Percentiles rank a stretch among this genome's conserved stretches.
These are phyloP conservation scores for Heliothis virescens DNA, from an alignment of 1,140 invertebrate species.

Conservation along the genomic window DNA sequence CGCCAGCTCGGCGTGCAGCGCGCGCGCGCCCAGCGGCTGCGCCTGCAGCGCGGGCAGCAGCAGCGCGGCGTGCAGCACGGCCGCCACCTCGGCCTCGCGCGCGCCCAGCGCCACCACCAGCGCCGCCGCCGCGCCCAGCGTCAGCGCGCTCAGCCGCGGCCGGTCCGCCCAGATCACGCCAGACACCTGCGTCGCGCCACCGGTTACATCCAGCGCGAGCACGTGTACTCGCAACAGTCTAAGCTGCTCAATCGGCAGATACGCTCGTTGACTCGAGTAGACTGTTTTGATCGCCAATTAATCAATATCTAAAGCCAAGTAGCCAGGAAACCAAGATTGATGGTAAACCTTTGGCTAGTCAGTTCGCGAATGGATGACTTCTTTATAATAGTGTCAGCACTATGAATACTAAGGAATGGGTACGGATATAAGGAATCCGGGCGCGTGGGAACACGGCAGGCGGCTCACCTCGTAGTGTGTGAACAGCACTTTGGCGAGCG, in stretches of 20 bases:
- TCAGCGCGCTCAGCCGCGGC: slow-evolving; percentile 69
- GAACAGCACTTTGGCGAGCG: slow-evolving; percentile 96
- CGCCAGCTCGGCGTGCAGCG: slow-evolving; percentile 66
- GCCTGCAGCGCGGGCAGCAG: slow-evolving; percentile 71
- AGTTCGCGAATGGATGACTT: too few species aligned
- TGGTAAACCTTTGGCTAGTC: too few species aligned
- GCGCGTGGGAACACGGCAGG: too few species aligned
- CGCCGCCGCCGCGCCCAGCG: slow-evolving; percentile 66
- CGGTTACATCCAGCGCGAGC: not conserved
- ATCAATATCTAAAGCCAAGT: too few species aligned
- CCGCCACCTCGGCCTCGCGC: slow-evolving; percentile 68
- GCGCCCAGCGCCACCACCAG: slow-evolving; percentile 73
- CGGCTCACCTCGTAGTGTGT: slow-evolving; percentile 95
- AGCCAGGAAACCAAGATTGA: too few species aligned
- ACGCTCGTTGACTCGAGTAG: too few species aligned
- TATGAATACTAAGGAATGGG: too few species aligned
- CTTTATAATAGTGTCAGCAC: too few species aligned
- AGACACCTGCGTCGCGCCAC: slow-evolving; percentile 6
- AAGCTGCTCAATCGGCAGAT: too few species aligned
- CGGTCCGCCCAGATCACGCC: slow-evolving; percentile 75
- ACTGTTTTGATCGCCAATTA: too few species aligned
- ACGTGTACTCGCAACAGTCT: too few species aligned
- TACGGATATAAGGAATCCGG: too few species aligned
- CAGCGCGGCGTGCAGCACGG: slow-evolving; percentile 76
- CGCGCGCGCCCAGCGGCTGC: slow-evolving; percentile 67